Evolutionary conservation across 2,797 vertebrate species (phyloP).

Genomic region (Cheirogaleus major): DNA sequence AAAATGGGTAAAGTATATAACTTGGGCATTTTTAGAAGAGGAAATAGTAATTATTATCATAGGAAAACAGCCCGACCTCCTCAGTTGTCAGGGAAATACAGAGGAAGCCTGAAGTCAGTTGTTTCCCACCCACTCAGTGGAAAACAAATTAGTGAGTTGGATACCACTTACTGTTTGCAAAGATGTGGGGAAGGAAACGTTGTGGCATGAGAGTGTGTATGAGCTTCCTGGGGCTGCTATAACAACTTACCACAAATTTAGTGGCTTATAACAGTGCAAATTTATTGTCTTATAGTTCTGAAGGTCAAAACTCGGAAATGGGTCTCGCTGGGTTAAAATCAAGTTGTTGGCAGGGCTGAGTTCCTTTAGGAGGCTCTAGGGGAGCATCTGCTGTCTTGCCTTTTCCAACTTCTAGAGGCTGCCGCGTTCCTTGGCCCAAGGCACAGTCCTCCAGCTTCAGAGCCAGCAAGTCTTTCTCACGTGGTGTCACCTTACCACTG

Average conservation of each 20-base stretch:
- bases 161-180: not conserved
- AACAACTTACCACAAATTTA: rapidly evolving
- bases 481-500: too few species aligned
- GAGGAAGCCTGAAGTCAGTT: not conserved
- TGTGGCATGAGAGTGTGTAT: rapidly evolving
- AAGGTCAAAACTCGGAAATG: not conserved
- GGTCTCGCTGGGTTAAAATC: not conserved
- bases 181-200: not conserved
- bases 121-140: not conserved
- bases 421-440: too few species aligned
- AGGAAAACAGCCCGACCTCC: not conserved
- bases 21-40: not conserved
- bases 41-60: not conserved
- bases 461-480: not conserved
- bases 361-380: not conserved
- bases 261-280: not conserved
- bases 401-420: not conserved
- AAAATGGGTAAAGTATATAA: not conserved
- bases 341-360: rapidly evolving
- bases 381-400: too few species aligned
- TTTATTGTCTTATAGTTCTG: rapidly evolving
- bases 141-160: not conserved
- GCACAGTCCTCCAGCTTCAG: not conserved
- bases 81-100: not conserved
- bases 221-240: not conserved